Percentiles rank a stretch among this genome's conserved stretches.
These are phyloP conservation scores for Antrozous pallidus DNA, from an alignment of 2,797 vertebrate species.

Conservation along the genomic window DNA sequence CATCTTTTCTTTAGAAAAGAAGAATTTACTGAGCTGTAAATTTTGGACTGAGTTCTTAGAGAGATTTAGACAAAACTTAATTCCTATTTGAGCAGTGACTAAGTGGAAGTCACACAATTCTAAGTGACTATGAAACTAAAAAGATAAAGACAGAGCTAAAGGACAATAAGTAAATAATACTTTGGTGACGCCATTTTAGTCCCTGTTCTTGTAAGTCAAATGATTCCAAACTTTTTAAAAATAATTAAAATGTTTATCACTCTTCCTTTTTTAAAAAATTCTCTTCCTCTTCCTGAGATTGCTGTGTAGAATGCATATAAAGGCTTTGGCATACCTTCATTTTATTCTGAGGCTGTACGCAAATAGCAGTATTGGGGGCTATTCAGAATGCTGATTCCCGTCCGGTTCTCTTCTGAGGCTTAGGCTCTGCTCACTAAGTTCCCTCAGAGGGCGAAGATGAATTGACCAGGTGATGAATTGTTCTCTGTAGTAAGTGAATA, in stretches of 20 bases:
- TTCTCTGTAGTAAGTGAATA: background rate
- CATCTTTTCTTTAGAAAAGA: conserved; percentile 2
- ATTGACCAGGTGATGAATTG: background rate
- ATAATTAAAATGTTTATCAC: background rate
- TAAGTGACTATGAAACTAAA: background rate
- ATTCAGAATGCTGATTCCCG: background rate
- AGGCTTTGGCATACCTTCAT: background rate
- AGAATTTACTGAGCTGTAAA: background rate
- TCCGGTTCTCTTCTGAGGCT: background rate
- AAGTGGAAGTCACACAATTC: background rate
- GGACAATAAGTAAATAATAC: background rate
- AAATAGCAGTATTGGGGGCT: background rate
- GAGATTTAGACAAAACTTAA: background rate
- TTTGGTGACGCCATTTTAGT: background rate
- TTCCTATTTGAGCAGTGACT: background rate
- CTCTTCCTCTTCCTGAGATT: background rate
- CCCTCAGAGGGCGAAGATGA: background rate
- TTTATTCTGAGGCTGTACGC: background rate
- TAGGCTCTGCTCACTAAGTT: background rate
- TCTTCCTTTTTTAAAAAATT: background rate
- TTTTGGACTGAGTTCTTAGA: background rate
- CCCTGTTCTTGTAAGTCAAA: background rate
- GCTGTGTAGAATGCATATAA: background rate
- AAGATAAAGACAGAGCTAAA: background rate
- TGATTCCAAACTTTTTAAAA: background rate